phyloP scores from a whole-genome alignment of 2,797 vertebrate species.

The Glossophaga mutica region DNA sequence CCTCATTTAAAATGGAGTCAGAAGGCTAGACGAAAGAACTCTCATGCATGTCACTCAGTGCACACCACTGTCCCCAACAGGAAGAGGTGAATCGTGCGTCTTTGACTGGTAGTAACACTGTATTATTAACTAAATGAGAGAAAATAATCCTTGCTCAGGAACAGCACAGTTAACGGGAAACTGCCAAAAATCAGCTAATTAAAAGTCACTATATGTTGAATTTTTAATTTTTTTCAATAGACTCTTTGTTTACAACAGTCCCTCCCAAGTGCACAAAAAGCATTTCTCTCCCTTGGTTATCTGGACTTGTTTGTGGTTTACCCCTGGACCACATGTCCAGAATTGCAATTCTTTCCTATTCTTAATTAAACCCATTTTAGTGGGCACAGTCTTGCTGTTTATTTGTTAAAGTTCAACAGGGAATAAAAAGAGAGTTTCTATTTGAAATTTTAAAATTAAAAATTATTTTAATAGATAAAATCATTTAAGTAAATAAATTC shows the following conservation, averaged over 20 bases:
- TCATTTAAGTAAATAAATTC: neutral
- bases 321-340: neutral
- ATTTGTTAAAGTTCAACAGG: neutral
- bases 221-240: neutral
- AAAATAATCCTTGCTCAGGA: neutral
- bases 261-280: neutral
- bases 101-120: neutral
- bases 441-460: neutral
- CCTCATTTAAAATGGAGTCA: neutral
- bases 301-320: neutral
- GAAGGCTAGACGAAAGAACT: neutral
- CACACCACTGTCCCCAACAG: neutral
- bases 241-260: neutral
- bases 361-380: neutral
- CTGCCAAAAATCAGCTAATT: neutral
- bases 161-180: neutral
- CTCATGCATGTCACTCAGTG: neutral
- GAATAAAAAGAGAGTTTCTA: neutral
- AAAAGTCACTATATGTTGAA: neutral
- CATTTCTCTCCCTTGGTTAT: neutral
- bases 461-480: neutral
- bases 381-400: neutral
- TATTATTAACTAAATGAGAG: neutral
- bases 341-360: neutral
- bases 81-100: neutral